Conservation (phyloP, 1,140 invertebrate genomes). For the Rhynchophorus ferrugineus region DNA sequence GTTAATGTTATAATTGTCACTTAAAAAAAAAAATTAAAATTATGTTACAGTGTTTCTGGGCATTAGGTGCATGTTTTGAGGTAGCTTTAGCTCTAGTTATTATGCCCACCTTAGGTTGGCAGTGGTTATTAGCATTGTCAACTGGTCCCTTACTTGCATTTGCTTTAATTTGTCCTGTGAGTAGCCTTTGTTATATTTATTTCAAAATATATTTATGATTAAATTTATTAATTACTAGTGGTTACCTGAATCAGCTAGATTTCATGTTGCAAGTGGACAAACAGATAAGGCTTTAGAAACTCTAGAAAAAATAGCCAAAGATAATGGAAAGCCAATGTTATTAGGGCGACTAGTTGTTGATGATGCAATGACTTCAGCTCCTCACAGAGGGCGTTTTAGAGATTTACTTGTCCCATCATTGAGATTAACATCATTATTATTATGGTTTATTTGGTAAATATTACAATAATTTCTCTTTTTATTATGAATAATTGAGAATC, state of each 20-base stretch:
- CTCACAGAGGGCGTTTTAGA: constrained; percentile 59
- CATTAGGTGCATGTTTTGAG: constrained; percentile 86
- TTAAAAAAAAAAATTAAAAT: too few relatives aligned
- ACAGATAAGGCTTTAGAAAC: constrained; percentile 79
- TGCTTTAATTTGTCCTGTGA: constrained; percentile 67
- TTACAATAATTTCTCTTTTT: constrained; percentile 15
- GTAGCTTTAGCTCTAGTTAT: constrained; percentile 83
- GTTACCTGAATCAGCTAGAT: constrained; percentile 89
- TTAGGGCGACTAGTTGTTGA: constrained; percentile 81
- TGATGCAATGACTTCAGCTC: constrained; percentile 51
- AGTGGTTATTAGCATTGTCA: constrained; percentile 82
- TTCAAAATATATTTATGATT: constrained; percentile 5
- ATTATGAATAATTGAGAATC: constrained; percentile 13
- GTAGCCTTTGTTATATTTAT: constrained; percentile 29
- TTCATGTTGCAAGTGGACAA: constrained; percentile 76
- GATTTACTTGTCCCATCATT: constrained; percentile 76
- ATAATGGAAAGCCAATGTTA: constrained; percentile 85
- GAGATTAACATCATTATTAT: constrained; percentile 71
- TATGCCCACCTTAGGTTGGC: constrained; percentile 87
- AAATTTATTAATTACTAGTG: constrained; percentile 52
- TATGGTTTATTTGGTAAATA: constrained; percentile 89
- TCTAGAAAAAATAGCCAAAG: constrained; percentile 70
- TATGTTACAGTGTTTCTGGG: constrained; percentile 84
- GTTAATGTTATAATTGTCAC: neutral
- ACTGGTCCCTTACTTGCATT: constrained; percentile 83